Evolutionary conservation across 2,888 invertebrate species (phyloP), one percentile per base, ranked within the genome.

Genomic region (Clivina fossor): DNA sequence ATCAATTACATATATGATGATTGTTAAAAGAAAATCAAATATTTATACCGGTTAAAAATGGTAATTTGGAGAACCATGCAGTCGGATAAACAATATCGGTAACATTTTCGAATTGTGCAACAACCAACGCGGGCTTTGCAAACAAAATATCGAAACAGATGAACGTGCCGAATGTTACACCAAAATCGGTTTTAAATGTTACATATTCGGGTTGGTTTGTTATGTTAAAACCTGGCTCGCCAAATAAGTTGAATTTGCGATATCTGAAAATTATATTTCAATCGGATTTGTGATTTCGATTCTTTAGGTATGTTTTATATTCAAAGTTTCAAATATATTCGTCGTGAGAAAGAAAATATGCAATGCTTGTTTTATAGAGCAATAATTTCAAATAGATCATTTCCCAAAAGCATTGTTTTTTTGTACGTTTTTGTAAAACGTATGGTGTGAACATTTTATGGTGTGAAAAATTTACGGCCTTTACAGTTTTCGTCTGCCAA

Each of bases 21-120:
- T 26, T 9, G 8, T 15, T 15, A 8, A 38, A 38, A 16, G 16
- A 38, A 38, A 19, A 38, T 7, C 18, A 38, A 38, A 19, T 16
- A 2, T 4, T 19, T 47, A 62, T 63, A 76, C 77, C 74, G 35
- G 73, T 73, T n/a, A 77, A 60, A 53, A 77, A 77, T 1, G 82
- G 82, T 2, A 76, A 60, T 44, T 78, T 75, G 28, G 80, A 77
- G 51, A 77, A 75, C 81, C 82, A 82, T n/a, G 78, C 78, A 0
- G 79, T 74, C 0, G 80, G 67, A 60, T 72, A 79, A 1, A 77
- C 66, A 33, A 82, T 65, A 59, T 80, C 76, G 19, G 71, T 73
- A 2, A 81, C 65, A 16, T 20, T 16, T n/a, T 13, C 24, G 16
- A 43, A 24, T 15, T 30, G n/a, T 5, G 77, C 71, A 30, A 80